Evolutionary conservation across 2,797 vertebrate genomes (phyloP), one percentile per base, ranked within the genome.

Genomic region (Coendou prehensilis): DNA sequence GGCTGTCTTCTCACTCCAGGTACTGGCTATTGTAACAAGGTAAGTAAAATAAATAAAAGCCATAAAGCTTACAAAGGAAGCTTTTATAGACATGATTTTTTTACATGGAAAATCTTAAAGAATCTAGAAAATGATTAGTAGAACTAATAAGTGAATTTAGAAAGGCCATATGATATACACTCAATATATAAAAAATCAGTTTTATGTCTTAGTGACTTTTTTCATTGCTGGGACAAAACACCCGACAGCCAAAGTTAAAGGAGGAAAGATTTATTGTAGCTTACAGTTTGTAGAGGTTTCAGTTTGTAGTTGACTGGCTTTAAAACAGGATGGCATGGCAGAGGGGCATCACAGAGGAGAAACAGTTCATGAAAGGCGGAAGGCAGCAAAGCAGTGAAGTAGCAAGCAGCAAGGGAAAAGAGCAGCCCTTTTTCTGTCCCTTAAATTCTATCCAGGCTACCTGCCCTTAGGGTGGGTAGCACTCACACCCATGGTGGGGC

Each of bases 81-180:
- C 89, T 87, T 23, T 73, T 18, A 52, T 20, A 64, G 73, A 94
- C 2, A 59, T 41, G n/a, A 78, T 80, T 79, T 9, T 9, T 87
- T 91, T 87, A 71, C 8, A 52, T 30, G 85, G 50, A 93, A 93
- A 80, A 92, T 69, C 22, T 80, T 86, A 50, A 57, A 37, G 17
- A 75, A 92, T 52, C 30, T 61, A 56, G 1, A 80, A 87, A 91
- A 81, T 22, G 87, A 75, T 59, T 93, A 56, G 33, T 85, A 83
- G 23, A 83, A 83, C 26, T 86, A 75, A 52, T 41, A 96, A 92
- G 6, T 94, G 56, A 71, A 83, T 96, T 80, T 81, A 87, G 64
- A 85, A 80, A 79, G 73, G 8, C 6, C 1, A 28, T 6, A 57
- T 11, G 33, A 54, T 86, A 76, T 5, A 94, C 78, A 9, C 22